Conservation (phyloP, 1,140 invertebrate genomes). For the Aplysia californica region DNA sequence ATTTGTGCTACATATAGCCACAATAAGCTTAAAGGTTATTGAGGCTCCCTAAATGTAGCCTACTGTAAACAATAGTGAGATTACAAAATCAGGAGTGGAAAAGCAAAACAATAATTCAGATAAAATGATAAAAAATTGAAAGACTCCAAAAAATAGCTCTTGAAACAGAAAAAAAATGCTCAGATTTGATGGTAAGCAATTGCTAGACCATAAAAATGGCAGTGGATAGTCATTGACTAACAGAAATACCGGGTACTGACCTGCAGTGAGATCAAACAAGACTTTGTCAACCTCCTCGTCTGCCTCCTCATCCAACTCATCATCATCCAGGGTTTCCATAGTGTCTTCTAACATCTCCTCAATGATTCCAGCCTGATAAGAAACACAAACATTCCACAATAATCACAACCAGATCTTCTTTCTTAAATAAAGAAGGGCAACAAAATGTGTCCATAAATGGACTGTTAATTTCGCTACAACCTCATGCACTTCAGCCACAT, state of each 20-base stretch:
- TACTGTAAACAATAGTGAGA: neutral
- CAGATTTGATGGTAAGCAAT: too few species aligned
- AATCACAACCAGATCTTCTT: neutral
- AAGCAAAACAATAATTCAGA: neutral
- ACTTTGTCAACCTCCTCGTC: slow-evolving; percentile 95
- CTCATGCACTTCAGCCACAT: too few species aligned
- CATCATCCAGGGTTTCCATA: slow-evolving; percentile 79
- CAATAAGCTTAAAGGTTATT: too few species aligned
- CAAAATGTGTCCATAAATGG: too few species aligned
- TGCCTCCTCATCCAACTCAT: slow-evolving; percentile 77
- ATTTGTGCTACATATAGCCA: too few species aligned
- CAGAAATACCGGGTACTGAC: slow-evolving; percentile 61
- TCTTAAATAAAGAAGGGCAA: neutral
- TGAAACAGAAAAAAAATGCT: too few species aligned
- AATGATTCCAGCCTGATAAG: slow-evolving; percentile 90
- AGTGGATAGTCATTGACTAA: neutral
- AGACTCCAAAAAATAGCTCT: neutral
- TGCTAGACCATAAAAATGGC: neutral
- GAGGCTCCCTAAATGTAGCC: too few species aligned
- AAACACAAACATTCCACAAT: neutral
- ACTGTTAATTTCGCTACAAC: too few species aligned
- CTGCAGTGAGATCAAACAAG: slow-evolving; percentile 95
- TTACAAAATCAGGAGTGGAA: neutral
- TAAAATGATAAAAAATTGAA: neutral
- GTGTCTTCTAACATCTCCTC: slow-evolving; percentile 99